These are phyloP conservation scores for Megamerina dolium DNA, from an alignment of 2,888 invertebrate species.

Conservation along the genomic window DNA sequence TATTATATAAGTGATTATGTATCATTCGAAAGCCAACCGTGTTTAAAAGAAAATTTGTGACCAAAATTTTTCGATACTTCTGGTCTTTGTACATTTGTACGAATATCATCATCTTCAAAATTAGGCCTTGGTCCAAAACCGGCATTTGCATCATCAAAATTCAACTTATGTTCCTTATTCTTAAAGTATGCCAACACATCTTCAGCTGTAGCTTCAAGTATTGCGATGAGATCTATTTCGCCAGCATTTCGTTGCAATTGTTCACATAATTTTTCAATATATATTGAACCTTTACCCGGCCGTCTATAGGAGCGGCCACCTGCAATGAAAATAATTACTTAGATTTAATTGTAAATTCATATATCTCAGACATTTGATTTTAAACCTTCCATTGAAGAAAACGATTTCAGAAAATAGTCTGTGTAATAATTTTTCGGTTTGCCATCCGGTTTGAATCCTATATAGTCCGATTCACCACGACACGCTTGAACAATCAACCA, in stretches of 20 bases:
- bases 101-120: too few relatives aligned
- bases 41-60: too few relatives aligned
- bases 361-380: constrained; percentile 5
- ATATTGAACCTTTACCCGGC: constrained; percentile 8
- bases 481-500: constrained; percentile 16
- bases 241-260: constrained; percentile 4
- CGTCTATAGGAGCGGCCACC: not conserved
- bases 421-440: not conserved
- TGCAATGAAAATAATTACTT: not conserved
- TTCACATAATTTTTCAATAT: constrained; percentile 10
- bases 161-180: too few relatives aligned
- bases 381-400: constrained; percentile 12
- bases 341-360: too few relatives aligned
- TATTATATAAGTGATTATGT: too few relatives aligned
- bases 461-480: constrained; percentile 6
- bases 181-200: too few relatives aligned
- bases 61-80: too few relatives aligned
- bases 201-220: not conserved
- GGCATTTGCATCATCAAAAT: too few relatives aligned
- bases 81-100: too few relatives aligned
- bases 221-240: not conserved
- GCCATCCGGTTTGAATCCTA: constrained; percentile 4
- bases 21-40: too few relatives aligned
- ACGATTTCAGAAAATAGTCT: constrained; percentile 11
- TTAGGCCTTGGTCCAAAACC: too few relatives aligned